Conservation (phyloP, 2,797 vertebrate species). For the Ibycter americanus region DNA sequence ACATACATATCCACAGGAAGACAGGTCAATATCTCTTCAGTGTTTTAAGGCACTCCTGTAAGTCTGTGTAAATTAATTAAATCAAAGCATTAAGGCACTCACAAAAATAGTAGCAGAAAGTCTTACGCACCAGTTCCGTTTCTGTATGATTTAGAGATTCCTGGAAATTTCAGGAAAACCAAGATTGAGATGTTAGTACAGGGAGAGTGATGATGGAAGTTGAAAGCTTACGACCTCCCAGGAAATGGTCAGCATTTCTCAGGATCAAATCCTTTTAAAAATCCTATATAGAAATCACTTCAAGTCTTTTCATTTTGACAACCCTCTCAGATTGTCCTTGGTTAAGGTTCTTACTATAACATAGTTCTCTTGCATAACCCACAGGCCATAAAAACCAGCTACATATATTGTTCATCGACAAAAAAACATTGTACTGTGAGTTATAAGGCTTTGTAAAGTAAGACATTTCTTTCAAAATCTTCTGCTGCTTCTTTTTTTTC, state of each 20-base stretch:
- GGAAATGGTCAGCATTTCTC: not conserved
- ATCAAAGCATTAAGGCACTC: not conserved
- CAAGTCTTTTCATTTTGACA: not conserved
- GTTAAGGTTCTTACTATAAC: not conserved
- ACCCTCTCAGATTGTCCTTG: not conserved
- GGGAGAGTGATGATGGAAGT: not conserved
- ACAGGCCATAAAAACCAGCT: not conserved
- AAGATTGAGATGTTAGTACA: not conserved
- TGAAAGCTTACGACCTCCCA: not conserved
- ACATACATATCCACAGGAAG: not conserved
- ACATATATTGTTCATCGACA: not conserved
- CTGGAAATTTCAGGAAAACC: not conserved
- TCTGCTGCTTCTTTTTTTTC: not conserved
- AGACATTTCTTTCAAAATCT: constrained; percentile 1
- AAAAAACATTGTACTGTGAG: not conserved
- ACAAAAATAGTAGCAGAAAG: not conserved
- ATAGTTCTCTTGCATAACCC: not conserved
- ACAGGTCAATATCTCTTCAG: not conserved
- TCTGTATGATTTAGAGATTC: not conserved
- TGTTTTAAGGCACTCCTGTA: not conserved
- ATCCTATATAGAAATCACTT: not conserved
- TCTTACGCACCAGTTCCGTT: not conserved
- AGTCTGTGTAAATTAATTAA: not conserved
- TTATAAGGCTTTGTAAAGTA: not conserved
- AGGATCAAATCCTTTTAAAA: not conserved